Evolutionary conservation across 23 tunicate species (phyloP), one percentile per base, ranked within the genome.

Genomic region (Botrylloides violaceus): DNA sequence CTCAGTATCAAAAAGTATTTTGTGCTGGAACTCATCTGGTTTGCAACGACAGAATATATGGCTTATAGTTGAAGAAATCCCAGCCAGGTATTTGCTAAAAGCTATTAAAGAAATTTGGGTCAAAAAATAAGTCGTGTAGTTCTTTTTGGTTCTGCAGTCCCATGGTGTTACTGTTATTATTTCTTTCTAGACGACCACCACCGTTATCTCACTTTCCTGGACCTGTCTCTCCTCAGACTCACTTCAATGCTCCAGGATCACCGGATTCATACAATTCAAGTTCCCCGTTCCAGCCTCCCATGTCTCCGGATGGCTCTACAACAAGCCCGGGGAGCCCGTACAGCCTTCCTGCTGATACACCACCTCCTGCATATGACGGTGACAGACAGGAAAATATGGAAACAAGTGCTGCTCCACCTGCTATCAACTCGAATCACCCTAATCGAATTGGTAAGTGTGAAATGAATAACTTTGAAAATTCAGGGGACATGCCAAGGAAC

Each of bases 281-380:
- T 43, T 68, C 74, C n/a, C 74, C 74, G 32, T 68, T 68, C 28
- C 74, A 35, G 43, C 66, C 81, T n/a, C 97, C 97, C 3, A 83
- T 72, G 65, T 79, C 90, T 2, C 97, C 97, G 6, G 90, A 90
- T 64, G 84, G 85, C 12, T 78, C 96, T 21, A 73, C 80, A 4
- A 79, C 80, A n/a, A 81, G 79, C 3, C 97, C 97, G n/a, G 76
- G 76, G 73, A 84, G 92, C 43, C 97, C 97, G 19, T 90, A 83
- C 82, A 90, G 79, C 73, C 55, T 90, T 2, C 97, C 97, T 0
- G 97, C 97, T 2, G 97, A 90, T 73, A 90, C 97, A 4, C 97
- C 96, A 23, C 96, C 92, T 6, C 97, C 97, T 7, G 97, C 97
- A 4, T 90, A 90, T 19, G 82, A 90, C 28, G 81, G 77, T 29